Conservation (phyloP, 2,113 vertebrate genomes). For the Sebastes schlegelii region DNA sequence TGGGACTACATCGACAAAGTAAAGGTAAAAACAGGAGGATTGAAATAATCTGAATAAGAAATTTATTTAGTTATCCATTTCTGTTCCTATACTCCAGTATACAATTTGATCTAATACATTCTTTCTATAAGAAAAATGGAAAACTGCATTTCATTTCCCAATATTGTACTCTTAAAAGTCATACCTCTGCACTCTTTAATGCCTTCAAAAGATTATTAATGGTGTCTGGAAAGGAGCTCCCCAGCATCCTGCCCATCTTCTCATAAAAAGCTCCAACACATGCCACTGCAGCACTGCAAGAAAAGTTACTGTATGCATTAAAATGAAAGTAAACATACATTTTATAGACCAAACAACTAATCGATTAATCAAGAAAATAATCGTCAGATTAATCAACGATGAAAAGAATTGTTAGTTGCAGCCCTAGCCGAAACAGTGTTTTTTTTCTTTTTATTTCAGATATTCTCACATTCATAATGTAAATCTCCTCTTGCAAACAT, state of each 20-base stretch:
- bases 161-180: conserved; percentile 4
- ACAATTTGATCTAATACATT: background rate
- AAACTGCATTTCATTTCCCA: background rate
- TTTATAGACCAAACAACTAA: no score
- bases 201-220: conserved; percentile 98
- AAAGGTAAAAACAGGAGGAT: background rate
- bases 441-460: background rate
- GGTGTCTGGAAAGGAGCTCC: conserved; percentile 98
- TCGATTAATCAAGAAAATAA: no score
- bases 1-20: conserved; percentile 87
- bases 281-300: conserved; percentile 92
- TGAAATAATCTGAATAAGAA: background rate
- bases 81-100: background rate
- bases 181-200: conserved; percentile 96
- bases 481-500: background rate
- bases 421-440: no score
- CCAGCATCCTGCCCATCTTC: conserved; percentile 98
- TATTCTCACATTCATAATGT: background rate
- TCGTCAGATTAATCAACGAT: no score
- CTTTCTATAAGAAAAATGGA: background rate
- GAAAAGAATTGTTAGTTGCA: no score
- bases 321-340: background rate
- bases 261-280: conserved; percentile 99
- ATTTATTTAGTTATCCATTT: background rate
- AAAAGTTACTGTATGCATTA: background rate